Evolutionary conservation across 2,113 vertebrate genomes (phyloP), one percentile per base, ranked within the genome.

Genomic region (Gopherus evgoodei): DNA sequence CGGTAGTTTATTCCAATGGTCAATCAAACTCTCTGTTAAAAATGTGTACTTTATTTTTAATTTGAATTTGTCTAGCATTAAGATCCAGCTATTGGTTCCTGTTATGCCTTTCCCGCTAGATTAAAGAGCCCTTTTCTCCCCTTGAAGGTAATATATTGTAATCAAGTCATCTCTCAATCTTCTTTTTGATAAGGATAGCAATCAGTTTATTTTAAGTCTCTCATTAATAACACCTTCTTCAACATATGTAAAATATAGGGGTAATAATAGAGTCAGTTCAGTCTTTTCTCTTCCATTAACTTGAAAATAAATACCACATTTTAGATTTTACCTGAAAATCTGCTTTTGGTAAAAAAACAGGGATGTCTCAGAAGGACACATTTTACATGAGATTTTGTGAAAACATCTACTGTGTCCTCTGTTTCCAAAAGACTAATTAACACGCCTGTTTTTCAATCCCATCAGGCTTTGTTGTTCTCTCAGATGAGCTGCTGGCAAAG

Each of bases 201-300:
- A 38, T 38, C n/a, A 11, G 47, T 49, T 49, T 49, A 49, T 49
- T 24, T 54, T 54, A 81, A 54, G 53, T 81, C 52, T 24, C 52
- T 93, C 47, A 72, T 47, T 87, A 81, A 83, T 3, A 95, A 7
- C 90, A 94, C 86, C 94, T 95, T 86, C 81, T 95, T 81, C 75
- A 95, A 83, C 50, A 88, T 57, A 75, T 88, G 82, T 75, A 8
- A 88, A 59, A 90, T 29, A 4, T 35, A 50, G 1, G 11, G 22
- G 21, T 78, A 94, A 75, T 11, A 25, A 44, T 27, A 35, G 6
- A 31, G 86, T 42, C 69, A 76, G 38, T 76, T 89, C 25, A 90
- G 38, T 2, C 81, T 53, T 79, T 19, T 38, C 38, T 84, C n/a
- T 9, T 75, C 81, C 89, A 59, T 87, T 86, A 75, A 9, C 25